phyloP scores from a whole-genome alignment of 2,888 invertebrate genomes.

The Idaea biselata region DNA sequence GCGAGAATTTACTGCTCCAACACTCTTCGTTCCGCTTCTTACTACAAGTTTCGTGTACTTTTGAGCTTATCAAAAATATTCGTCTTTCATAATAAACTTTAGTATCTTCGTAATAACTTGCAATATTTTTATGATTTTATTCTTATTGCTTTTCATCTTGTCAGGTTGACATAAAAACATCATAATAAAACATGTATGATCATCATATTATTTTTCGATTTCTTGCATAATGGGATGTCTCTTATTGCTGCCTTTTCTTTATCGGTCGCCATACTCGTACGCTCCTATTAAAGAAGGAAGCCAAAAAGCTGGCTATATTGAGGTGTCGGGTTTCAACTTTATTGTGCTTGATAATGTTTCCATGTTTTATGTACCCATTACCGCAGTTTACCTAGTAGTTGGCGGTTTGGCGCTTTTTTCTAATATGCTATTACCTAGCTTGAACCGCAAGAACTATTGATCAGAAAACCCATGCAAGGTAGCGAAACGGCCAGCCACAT shows the following conservation, averaged over 20 bases:
- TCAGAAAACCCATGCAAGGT: too few relatives aligned
- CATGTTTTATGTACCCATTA: too few relatives aligned
- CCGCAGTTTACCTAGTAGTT: too few relatives aligned
- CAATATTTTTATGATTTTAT: slow-evolving; percentile 33
- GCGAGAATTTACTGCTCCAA: slow-evolving; percentile 17
- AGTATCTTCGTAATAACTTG: slow-evolving; percentile 26
- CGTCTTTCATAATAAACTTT: slow-evolving; percentile 19
- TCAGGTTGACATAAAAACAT: slow-evolving; percentile 43
- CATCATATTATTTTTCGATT: slow-evolving; percentile 33
- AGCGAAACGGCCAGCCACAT: too few relatives aligned
- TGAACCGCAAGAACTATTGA: too few relatives aligned
- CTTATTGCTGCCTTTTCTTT: slow-evolving; percentile 19
- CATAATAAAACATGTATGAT: slow-evolving; percentile 40
- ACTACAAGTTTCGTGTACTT: slow-evolving; percentile 6
- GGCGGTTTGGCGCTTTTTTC: too few relatives aligned
- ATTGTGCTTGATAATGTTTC: too few relatives aligned
- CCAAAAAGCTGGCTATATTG: not conserved
- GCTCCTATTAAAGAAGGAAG: slow-evolving; percentile 13
- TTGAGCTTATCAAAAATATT: slow-evolving; percentile 19
- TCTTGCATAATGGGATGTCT: slow-evolving; percentile 25
- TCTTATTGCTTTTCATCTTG: slow-evolving; percentile 29
- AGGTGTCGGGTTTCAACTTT: not conserved
- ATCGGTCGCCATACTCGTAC: slow-evolving; percentile 11
- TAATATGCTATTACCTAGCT: too few relatives aligned
- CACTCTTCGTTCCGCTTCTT: slow-evolving; percentile 9